Conservation (phyloP, 2,113 vertebrate species). For the Aplodontia rufa region DNA sequence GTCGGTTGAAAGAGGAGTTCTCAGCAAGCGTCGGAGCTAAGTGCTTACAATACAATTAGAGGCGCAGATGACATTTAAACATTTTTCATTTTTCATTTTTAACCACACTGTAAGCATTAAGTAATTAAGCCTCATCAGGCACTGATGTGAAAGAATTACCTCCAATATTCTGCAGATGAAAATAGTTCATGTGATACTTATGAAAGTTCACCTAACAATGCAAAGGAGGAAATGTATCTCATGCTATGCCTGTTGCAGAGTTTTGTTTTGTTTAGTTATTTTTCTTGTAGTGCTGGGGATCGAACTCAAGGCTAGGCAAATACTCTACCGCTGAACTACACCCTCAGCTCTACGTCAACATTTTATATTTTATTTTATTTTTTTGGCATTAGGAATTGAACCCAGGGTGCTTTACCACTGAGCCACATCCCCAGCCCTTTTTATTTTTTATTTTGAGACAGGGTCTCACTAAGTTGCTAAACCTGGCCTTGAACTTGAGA, state of each 20-base stretch:
- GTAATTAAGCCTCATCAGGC: conserved; percentile 72
- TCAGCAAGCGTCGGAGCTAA: conserved; percentile 29
- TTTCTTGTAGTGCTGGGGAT: background rate
- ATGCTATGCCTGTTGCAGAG: too few species aligned
- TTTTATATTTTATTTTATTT: too few species aligned
- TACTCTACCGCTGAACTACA: background rate
- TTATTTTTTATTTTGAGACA: too few species aligned
- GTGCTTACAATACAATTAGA: conserved; percentile 56
- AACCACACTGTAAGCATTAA: conserved; percentile 61
- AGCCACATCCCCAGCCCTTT: too few species aligned
- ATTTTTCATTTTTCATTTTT: conserved; percentile 68
- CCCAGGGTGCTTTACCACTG: too few species aligned
- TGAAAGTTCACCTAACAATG: background rate
- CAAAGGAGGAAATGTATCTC: background rate
- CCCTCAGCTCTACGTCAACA: background rate
- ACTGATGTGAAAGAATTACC: conserved; percentile 28
- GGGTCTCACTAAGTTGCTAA: too few species aligned
- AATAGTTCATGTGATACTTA: conserved; percentile 42
- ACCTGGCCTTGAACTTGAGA: too few species aligned
- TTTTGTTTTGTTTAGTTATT: background rate
- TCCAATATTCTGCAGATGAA: conserved; percentile 42
- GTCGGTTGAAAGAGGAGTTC: background rate
- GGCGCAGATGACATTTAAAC: conserved; percentile 62
- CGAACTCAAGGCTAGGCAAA: background rate
- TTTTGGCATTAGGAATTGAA: too few species aligned